These are phyloP conservation scores for Cyphomyrus plagiostoma DNA, from an alignment of 2,113 vertebrate genomes.

Conservation along the genomic window DNA sequence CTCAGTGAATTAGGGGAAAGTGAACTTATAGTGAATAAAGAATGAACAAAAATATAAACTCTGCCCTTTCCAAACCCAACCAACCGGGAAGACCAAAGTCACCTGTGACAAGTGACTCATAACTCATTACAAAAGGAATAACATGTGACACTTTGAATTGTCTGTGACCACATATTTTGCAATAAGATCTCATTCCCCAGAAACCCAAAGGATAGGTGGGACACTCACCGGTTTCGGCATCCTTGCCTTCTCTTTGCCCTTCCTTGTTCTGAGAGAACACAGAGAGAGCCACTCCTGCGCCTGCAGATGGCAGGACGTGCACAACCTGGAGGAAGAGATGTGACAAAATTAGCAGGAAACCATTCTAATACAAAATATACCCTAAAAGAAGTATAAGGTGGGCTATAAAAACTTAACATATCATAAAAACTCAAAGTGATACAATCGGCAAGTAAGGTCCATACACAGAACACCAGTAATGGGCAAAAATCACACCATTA, in stretches of 20 bases:
- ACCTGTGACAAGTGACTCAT: background rate
- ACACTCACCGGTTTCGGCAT: constrained; percentile 69
- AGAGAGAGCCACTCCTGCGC: constrained; percentile 32
- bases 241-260: constrained; percentile 48
- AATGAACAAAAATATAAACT: background rate
- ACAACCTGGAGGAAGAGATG: constrained; percentile 35
- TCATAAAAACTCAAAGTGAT: background rate
- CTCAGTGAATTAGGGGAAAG: background rate
- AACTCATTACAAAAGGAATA: background rate
- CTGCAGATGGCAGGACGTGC: constrained; percentile 34
- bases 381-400: background rate
- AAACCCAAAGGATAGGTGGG: background rate
- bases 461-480: background rate
- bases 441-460: background rate
- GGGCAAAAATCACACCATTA: background rate
- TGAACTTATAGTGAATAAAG: background rate
- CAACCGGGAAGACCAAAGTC: background rate
- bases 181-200: background rate
- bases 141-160: background rate
- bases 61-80: background rate
- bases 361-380: background rate
- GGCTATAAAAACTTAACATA: background rate
- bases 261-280: constrained; percentile 40
- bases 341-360: background rate
- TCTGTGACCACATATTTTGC: background rate